Percentiles rank a stretch among this genome's conserved stretches.
phyloP scores from a whole-genome alignment of 64 coral and sea anemone species.

The Dendrophyllia cribrosa region DNA sequence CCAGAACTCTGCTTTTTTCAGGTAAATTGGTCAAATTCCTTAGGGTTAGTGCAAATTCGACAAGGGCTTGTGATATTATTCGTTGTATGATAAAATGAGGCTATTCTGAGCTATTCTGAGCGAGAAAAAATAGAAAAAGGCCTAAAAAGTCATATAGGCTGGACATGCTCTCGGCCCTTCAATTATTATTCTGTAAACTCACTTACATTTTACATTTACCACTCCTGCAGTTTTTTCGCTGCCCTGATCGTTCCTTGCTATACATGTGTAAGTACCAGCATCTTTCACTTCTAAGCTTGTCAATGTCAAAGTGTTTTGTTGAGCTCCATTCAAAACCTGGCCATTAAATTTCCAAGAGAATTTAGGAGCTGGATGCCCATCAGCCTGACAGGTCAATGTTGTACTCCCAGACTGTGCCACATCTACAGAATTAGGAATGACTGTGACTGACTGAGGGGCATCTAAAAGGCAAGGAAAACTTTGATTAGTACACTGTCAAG shows the following conservation, averaged over 20 bases:
- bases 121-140: no score
- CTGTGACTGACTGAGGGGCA: slow-evolving; percentile 30
- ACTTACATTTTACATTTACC: slow-evolving; percentile 76
- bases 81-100: no score
- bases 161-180: no score
- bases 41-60: no score
- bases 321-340: background rate
- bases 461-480: slow-evolving; percentile 21
- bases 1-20: no score
- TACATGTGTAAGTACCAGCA: slow-evolving; percentile 77
- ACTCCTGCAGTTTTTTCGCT: background rate
- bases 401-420: slow-evolving; percentile 1
- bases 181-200: background rate
- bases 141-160: no score
- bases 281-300: slow-evolving; percentile 23
- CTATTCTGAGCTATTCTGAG: no score
- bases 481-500: no score
- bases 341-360: slow-evolving; percentile 70
- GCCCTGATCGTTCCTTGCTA: slow-evolving; percentile 56
- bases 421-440: background rate
- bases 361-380: slow-evolving; percentile 58
- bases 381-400: slow-evolving; percentile 57
- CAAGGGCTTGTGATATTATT: no score
- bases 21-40: no score
- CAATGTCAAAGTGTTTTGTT: slow-evolving; percentile 1